Evolutionary conservation across 2,797 vertebrate species (phyloP), one percentile per base, ranked within the genome.

Genomic region (Sitta carolinensis): DNA sequence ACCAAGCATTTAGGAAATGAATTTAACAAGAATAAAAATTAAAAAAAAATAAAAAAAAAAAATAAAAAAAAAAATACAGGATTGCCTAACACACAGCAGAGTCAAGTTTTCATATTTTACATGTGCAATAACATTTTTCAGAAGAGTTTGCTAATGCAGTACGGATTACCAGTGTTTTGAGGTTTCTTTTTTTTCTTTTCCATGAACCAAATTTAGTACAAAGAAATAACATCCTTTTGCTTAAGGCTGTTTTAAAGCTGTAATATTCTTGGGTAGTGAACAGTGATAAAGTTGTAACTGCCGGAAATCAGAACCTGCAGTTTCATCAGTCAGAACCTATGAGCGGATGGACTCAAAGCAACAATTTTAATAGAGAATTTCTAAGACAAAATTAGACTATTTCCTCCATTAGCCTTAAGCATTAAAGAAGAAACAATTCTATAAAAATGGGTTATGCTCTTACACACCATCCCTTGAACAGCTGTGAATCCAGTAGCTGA

Each of bases 21-120:
- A 98, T 98, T 98, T 98, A 98, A 99, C 93, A 96, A 97, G 92
- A 98, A 96, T 4, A 16, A 58, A 97, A 43, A 97, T 40, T 40
- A 52, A 97, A n/a, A 97, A 97, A 73, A 97, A 96, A 40, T 5
- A 4, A 97, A 97, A 36, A 97, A 97, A 45, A 98, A 97, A 98
- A 4, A 90, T 94, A 13, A 93, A 96, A 97, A 97, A 98, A 98
- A 98, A 98, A 98, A 98, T 98, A 99, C 98, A 99, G 98, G 98
- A 99, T 99, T 99, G 98, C 99, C 98, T 99, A 99, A 98, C 98
- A 99, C 98, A 99, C 98, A 99, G 98, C 98, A 98, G 98, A 98
- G 98, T 98, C 98, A 98, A 97, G 97, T 97, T 97, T 98, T 98
- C 98, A 97, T 99, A 99, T 99, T 98, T 99, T 99, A 99, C 99